These are phyloP conservation scores for Plestiodon gilberti DNA, from an alignment of 2,113 vertebrate genomes.

Conservation along the genomic window DNA sequence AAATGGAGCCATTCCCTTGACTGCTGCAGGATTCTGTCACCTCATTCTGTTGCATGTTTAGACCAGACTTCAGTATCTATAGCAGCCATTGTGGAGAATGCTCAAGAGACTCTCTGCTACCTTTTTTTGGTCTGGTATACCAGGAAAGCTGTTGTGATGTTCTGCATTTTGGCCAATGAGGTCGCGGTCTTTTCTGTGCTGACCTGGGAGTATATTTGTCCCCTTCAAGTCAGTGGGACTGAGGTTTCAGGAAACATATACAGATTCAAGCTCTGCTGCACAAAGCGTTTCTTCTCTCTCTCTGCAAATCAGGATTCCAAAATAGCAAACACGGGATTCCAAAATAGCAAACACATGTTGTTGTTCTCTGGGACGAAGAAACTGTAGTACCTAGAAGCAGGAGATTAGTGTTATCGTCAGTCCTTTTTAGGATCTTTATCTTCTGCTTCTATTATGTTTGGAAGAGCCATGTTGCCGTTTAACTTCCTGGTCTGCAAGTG, in stretches of 20 bases:
- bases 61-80: neutral
- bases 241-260: too few relatives aligned
- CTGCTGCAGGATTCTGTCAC: too few relatives aligned
- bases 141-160: neutral
- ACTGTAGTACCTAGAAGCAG: neutral
- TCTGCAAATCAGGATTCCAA: neutral
- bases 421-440: neutral
- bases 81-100: neutral
- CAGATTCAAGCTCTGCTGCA: neutral
- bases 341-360: neutral
- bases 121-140: neutral
- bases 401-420: neutral
- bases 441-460: neutral
- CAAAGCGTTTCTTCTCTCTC: neutral
- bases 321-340: neutral
- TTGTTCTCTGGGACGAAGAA: neutral
- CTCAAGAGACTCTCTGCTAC: neutral
- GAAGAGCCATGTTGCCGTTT: neutral
- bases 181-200: too few relatives aligned
- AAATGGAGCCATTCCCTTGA: too few relatives aligned
- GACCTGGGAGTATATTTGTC: too few relatives aligned
- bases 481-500: neutral
- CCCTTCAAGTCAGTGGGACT: too few relatives aligned
- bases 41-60: too few relatives aligned
- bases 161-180: neutral